phyloP scores from a whole-genome alignment of 2,888 invertebrate genomes.

The Caenorhabditis sp. region DNA sequence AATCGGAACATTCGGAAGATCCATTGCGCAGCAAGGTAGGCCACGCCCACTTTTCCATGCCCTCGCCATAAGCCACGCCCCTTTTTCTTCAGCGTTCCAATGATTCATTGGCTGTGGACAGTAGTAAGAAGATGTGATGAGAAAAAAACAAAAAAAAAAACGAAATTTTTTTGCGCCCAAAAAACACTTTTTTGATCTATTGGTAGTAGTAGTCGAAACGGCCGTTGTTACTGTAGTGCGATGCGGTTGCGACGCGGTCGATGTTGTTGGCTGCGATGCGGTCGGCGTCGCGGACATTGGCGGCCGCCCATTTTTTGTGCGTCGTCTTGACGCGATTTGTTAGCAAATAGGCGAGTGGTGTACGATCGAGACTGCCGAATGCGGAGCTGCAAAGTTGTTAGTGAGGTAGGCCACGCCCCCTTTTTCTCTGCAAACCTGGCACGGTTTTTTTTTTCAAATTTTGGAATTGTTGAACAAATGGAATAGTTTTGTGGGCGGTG shows the following conservation, averaged over 20 bases:
- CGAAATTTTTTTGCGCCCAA: background rate
- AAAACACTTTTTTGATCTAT: background rate
- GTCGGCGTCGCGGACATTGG: background rate
- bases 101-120: background rate
- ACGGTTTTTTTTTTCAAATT: too few relatives aligned
- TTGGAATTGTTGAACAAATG: too few relatives aligned
- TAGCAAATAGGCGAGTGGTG: constrained; percentile 14
- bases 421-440: background rate
- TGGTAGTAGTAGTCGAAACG: too few relatives aligned
- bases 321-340: constrained; percentile 1
- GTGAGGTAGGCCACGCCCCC: background rate
- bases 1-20: background rate
- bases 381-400: constrained; percentile 19
- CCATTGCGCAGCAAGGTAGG: background rate
- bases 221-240: background rate
- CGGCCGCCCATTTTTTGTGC: background rate
- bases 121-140: background rate
- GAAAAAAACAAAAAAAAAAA: background rate
- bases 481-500: too few relatives aligned
- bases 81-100: background rate
- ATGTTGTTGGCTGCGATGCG: constrained; percentile 11
- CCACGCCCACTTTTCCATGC: background rate
- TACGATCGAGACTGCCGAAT: constrained; percentile 24
- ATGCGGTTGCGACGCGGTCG: background rate
- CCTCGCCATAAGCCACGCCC: too few relatives aligned